phyloP scores from a whole-genome alignment of 2,888 invertebrate genomes.

The Stegana nigrithorax region DNA sequence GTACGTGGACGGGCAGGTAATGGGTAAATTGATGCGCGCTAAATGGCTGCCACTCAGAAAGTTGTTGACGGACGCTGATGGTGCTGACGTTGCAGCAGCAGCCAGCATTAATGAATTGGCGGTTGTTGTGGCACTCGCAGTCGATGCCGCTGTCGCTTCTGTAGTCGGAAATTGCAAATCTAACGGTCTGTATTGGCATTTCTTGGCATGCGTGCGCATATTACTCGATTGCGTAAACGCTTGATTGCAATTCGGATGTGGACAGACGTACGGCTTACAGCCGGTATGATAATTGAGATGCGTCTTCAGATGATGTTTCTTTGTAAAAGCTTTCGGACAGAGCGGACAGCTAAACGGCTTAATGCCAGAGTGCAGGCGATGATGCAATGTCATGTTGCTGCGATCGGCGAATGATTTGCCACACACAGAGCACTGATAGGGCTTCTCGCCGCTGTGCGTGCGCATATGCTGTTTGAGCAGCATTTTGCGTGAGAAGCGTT shows the following conservation, averaged over 20 bases:
- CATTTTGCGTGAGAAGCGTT: slow-evolving; percentile 88
- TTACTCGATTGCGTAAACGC: slow-evolving; percentile 88
- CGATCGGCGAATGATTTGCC: slow-evolving; percentile 86
- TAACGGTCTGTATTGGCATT: slow-evolving; percentile 72
- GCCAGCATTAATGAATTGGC: too few species aligned
- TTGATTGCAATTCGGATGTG: slow-evolving; percentile 76
- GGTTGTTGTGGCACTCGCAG: slow-evolving; percentile 20
- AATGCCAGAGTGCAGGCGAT: slow-evolving; percentile 82
- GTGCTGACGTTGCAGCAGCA: slow-evolving; percentile 20
- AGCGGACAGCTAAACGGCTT: slow-evolving; percentile 78
- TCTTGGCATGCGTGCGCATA: slow-evolving; percentile 87
- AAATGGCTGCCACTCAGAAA: slow-evolving; percentile 16
- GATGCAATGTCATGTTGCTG: slow-evolving; percentile 86
- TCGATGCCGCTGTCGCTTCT: slow-evolving; percentile 22
- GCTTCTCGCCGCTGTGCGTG: slow-evolving; percentile 84
- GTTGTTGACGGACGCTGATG: slow-evolving; percentile 20
- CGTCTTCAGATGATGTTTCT: slow-evolving; percentile 86
- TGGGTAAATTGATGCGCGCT: slow-evolving; percentile 28
- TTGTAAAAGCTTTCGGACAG: slow-evolving; percentile 81
- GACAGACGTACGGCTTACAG: slow-evolving; percentile 82
- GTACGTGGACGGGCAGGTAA: slow-evolving; percentile 26
- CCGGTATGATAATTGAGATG: slow-evolving; percentile 89
- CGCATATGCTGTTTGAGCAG: slow-evolving; percentile 84
- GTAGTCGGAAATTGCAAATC: slow-evolving; percentile 35
- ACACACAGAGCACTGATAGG: slow-evolving; percentile 83